A percentile compares a stretch with the other conserved stretches of the same genome.
phyloP scores from a whole-genome alignment of 2,113 vertebrate species.

The Chlorodrepanis virens region DNA sequence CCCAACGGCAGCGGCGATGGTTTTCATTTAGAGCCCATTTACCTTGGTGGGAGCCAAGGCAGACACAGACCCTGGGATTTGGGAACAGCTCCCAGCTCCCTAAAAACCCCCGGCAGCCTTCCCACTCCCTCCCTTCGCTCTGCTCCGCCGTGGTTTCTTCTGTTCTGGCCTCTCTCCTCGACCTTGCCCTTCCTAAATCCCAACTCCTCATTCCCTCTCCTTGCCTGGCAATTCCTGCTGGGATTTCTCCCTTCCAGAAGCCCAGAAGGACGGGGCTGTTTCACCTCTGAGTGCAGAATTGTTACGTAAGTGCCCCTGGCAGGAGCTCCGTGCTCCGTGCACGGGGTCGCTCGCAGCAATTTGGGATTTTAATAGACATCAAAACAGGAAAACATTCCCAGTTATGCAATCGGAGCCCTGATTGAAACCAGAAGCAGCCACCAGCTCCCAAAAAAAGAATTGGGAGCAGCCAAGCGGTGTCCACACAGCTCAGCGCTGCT shows the following conservation, averaged over 20 bases:
- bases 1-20: fast-evolving
- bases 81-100: constrained; percentile 13
- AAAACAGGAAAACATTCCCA: constrained; percentile 44
- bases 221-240: neutral
- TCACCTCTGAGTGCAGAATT: fast-evolving
- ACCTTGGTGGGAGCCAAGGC: neutral
- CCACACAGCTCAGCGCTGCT: fast-evolving
- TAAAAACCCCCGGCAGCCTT: neutral
- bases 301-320: neutral
- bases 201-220: neutral
- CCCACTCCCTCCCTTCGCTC: neutral
- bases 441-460: neutral
- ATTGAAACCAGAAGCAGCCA: constrained; percentile 35
- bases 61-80: neutral
- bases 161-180: neutral
- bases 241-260: neutral
- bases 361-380: constrained; percentile 19
- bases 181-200: constrained; percentile 1
- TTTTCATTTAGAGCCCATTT: neutral
- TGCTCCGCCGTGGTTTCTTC: neutral
- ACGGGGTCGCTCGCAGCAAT: neutral
- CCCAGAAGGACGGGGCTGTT: fast-evolving
- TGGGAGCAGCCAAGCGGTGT: neutral
- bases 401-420: neutral
- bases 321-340: neutral